A percentile compares a stretch with the other conserved stretches of the same genome.
phyloP scores from a whole-genome alignment of 1,140 invertebrate species.

The Drosophila elegans region DNA sequence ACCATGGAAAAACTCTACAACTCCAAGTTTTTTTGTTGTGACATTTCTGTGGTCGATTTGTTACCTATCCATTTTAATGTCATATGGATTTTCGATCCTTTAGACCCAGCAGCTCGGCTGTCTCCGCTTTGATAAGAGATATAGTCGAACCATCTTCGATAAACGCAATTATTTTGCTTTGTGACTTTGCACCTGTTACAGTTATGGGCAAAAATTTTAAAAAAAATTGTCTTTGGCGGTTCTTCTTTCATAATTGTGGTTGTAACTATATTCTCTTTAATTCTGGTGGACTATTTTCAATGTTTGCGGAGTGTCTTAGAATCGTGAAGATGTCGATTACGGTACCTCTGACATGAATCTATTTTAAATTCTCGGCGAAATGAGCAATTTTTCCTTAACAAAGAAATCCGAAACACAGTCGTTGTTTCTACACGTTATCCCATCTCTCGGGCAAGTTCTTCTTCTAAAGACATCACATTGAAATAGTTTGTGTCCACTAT shows the following conservation, averaged over 20 bases:
- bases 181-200: background rate
- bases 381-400: background rate
- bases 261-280: background rate
- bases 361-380: no score
- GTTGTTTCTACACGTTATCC: no score
- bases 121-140: background rate
- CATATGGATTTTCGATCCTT: background rate
- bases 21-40: background rate
- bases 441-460: no score
- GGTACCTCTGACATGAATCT: no score
- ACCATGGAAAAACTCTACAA: background rate
- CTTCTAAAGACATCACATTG: no score
- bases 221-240: background rate
- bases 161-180: background rate
- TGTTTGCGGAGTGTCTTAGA: background rate
- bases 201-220: background rate
- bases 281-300: background rate
- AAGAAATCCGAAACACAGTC: no score
- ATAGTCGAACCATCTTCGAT: conserved; percentile 1
- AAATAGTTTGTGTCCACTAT: no score
- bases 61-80: background rate
- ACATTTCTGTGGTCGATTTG: background rate
- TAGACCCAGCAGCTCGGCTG: background rate
- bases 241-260: background rate
- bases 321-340: no score